phyloP scores from a whole-genome alignment of 2,797 vertebrate species.

The Megalops cyprinoides region DNA sequence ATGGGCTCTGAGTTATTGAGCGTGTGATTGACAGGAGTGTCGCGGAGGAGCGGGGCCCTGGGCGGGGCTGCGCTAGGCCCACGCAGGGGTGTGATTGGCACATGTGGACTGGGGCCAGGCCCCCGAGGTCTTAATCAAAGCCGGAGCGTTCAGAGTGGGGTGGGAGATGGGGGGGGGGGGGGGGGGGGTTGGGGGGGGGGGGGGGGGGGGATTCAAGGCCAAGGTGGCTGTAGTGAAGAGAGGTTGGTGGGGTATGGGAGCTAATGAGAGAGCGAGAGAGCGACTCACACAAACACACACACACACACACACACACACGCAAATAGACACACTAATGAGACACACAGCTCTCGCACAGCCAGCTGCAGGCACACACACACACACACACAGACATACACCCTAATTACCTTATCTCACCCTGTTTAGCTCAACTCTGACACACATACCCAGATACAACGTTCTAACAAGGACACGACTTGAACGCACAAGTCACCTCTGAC shows the following conservation, averaged over 20 bases:
- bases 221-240: not conserved
- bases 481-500: too few relatives aligned
- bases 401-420: too few relatives aligned
- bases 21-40: too few relatives aligned
- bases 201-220: constrained; percentile 40
- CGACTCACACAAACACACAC: constrained; percentile 25
- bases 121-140: constrained; percentile 57
- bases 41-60: too few relatives aligned
- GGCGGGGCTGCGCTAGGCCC: too few relatives aligned
- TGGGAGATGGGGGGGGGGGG: constrained; percentile 43
- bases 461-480: too few relatives aligned
- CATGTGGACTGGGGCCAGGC: constrained; percentile 3
- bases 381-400: not conserved
- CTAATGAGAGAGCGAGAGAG: constrained; percentile 52
- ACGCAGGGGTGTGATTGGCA: constrained; percentile 27
- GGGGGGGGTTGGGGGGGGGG: constrained; percentile 27
- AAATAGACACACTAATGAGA: too few relatives aligned
- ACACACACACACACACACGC: too few relatives aligned
- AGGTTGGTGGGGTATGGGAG: constrained; percentile 46
- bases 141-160: constrained; percentile 51
- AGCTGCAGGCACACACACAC: not conserved
- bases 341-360: not conserved
- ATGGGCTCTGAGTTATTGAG: too few relatives aligned
- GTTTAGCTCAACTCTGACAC: constrained; percentile 59
- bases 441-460: too few relatives aligned